A percentile compares a stretch with the other conserved stretches of the same genome.
Conservation (phyloP, 2,888 invertebrate species). For the Mycalesis mineus region DNA sequence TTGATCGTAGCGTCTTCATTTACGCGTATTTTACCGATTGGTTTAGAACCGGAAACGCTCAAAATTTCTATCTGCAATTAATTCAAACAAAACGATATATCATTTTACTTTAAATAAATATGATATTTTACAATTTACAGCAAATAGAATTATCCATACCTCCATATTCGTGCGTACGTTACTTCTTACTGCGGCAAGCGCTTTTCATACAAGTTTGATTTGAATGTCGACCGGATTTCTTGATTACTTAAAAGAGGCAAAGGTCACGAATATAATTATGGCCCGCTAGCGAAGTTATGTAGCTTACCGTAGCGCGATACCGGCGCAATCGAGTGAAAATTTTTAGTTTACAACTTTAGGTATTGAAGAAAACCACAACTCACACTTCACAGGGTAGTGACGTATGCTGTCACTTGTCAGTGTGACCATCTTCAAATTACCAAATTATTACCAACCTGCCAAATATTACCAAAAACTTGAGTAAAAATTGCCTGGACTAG, state of each 20-base stretch:
- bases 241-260: constrained; percentile 24
- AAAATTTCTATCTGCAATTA: constrained; percentile 77
- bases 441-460: too few relatives aligned
- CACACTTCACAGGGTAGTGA: too few relatives aligned
- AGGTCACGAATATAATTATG: constrained; percentile 22
- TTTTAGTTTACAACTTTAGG: neutral
- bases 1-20: constrained; percentile 80
- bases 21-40: constrained; percentile 73
- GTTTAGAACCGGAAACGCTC: constrained; percentile 73
- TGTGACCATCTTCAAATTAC: too few relatives aligned
- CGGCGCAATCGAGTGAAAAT: neutral
- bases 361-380: too few relatives aligned
- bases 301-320: neutral
- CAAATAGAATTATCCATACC: constrained; percentile 14
- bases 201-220: neutral
- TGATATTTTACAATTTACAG: neutral
- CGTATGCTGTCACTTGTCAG: too few relatives aligned
- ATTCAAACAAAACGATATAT: neutral
- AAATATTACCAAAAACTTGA: too few relatives aligned
- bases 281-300: neutral
- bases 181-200: neutral
- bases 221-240: constrained; percentile 6
- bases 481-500: too few relatives aligned
- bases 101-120: neutral
- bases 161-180: constrained; percentile 17